Percentiles rank a stretch among this genome's conserved stretches.
phyloP scores from a whole-genome alignment of 2,113 vertebrate genomes.

The Mesoclemmys tuberculata region DNA sequence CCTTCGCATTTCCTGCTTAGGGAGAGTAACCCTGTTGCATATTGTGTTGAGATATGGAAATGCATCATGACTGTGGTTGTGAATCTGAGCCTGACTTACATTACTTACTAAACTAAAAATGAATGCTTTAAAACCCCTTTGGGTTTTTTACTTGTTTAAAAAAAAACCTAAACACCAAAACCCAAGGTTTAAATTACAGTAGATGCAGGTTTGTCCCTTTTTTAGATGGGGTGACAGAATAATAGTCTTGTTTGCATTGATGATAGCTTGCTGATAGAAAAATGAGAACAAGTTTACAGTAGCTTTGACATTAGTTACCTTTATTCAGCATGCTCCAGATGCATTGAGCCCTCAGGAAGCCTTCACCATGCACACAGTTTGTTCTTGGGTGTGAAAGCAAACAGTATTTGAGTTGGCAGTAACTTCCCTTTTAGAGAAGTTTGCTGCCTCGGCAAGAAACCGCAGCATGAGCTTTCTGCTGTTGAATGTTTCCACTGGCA shows the following conservation, averaged over 20 bases:
- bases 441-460: constrained; percentile 97
- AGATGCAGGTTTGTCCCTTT: constrained; percentile 46
- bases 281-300: constrained; percentile 88
- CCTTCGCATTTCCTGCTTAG: constrained; percentile 76
- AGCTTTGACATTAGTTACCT: constrained; percentile 94
- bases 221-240: constrained; percentile 61
- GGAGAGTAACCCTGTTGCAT: constrained; percentile 53
- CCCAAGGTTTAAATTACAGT: constrained; percentile 4
- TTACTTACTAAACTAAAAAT: constrained; percentile 13
- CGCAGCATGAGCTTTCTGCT: constrained; percentile 85
- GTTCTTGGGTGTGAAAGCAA: constrained; percentile 89
- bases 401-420: constrained; percentile 96
- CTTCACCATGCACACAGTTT: constrained; percentile 86
- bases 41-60: constrained; percentile 60
- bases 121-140: constrained; percentile 15
- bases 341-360: constrained; percentile 95
- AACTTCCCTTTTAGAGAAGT: constrained; percentile 88
- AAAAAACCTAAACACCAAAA: fast-evolving
- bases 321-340: constrained; percentile 91
- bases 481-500: constrained; percentile 88
- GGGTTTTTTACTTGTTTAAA: background rate
- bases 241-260: constrained; percentile 82
- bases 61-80: constrained; percentile 35
- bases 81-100: constrained; percentile 49
- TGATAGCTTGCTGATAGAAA: constrained; percentile 86